A percentile compares a stretch with the other conserved stretches of the same genome.
Evolutionary conservation across 2,797 vertebrate genomes (phyloP).

Genomic region (Alectoris magna): DNA sequence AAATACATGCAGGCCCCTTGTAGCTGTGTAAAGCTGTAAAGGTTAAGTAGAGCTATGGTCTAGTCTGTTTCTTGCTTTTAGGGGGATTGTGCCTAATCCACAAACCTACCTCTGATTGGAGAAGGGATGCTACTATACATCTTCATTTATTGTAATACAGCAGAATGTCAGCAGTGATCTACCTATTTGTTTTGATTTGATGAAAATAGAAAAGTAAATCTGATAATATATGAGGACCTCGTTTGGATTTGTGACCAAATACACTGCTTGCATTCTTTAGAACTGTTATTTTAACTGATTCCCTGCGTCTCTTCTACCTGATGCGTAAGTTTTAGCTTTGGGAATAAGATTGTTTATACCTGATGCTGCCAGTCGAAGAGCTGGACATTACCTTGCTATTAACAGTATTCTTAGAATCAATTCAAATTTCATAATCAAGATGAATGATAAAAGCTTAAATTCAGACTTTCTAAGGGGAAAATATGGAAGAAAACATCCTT

Average conservation of each 20-base stretch:
- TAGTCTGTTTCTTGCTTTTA: too few species aligned
- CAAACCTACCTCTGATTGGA: neutral
- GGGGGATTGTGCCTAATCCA: neutral
- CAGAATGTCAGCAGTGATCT: neutral
- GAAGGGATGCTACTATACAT: neutral
- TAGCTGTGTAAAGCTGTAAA: too few species aligned
- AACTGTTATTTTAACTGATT: neutral
- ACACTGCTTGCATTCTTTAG: neutral
- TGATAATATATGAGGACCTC: neutral
- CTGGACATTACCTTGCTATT: neutral
- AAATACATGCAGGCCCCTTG: too few species aligned
- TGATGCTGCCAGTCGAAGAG: neutral
- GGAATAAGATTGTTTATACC: neutral
- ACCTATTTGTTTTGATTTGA: neutral
- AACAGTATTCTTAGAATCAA: neutral
- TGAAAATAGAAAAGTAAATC: neutral
- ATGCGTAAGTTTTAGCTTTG: neutral
- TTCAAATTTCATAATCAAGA: neutral
- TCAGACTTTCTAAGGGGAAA: neutral
- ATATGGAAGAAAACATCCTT: neutral
- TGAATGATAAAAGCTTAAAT: neutral
- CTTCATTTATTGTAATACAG: neutral
- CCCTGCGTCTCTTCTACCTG: neutral
- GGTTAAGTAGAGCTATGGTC: too few species aligned
- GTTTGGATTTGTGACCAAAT: neutral